Evolutionary conservation across 2,888 invertebrate species (phyloP).

Genomic region (Apomyelois bistriatella): DNA sequence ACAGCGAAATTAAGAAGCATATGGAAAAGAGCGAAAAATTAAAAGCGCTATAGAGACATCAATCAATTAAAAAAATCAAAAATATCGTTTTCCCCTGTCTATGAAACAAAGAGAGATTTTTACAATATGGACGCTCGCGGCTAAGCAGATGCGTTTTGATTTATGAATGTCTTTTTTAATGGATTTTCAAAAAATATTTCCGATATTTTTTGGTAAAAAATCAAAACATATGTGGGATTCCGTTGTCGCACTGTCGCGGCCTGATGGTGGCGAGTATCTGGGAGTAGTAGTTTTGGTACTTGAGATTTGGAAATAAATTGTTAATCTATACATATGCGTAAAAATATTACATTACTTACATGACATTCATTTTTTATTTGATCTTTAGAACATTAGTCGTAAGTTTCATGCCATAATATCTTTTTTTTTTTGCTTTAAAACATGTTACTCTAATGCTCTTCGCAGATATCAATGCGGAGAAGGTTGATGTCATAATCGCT

Average conservation of each 20-base stretch:
- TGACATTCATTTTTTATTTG: too few relatives aligned
- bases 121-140: slow-evolving; percentile 44
- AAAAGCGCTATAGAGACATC: slow-evolving; percentile 27
- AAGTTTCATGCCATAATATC: too few relatives aligned
- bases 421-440: too few relatives aligned
- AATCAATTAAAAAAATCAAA: slow-evolving; percentile 36
- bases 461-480: too few relatives aligned
- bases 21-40: background rate
- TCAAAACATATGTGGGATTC: slow-evolving; percentile 64
- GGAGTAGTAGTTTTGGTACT: slow-evolving; percentile 33
- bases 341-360: too few relatives aligned
- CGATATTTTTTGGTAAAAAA: slow-evolving; percentile 54
- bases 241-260: slow-evolving; percentile 48
- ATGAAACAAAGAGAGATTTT: slow-evolving; percentile 42
- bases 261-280: slow-evolving; percentile 23
- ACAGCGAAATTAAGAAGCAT: background rate
- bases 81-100: slow-evolving; percentile 33
- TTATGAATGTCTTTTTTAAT: slow-evolving; percentile 68
- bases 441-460: too few relatives aligned
- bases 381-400: too few relatives aligned
- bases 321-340: too few relatives aligned
- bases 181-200: slow-evolving; percentile 69
- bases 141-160: slow-evolving; percentile 69
- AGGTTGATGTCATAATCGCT: too few relatives aligned
- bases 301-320: slow-evolving; percentile 13